phyloP scores from a whole-genome alignment of 2,888 invertebrate species.

The Julus scandinavius region DNA sequence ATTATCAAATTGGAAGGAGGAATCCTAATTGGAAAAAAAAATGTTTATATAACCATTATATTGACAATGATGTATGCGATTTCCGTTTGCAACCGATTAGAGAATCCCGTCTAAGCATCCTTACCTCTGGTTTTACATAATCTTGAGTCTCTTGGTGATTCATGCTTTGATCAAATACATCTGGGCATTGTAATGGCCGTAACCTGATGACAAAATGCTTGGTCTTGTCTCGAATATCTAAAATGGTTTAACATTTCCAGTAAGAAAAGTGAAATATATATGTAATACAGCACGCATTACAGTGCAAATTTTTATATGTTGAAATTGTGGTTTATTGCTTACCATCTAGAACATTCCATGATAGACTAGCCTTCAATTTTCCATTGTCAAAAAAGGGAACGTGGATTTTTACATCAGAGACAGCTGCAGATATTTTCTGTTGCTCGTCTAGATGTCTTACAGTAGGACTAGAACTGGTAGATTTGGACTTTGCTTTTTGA shows the following conservation, averaged over 20 bases:
- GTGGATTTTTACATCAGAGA: constrained; percentile 20
- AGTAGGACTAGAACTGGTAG: constrained; percentile 24
- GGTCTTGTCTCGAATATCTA: constrained; percentile 41
- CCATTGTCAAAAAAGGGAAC: constrained; percentile 41
- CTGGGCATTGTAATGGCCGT: constrained; percentile 32
- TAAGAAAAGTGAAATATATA: not conserved
- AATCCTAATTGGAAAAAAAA: constrained; percentile 15
- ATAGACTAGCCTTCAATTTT: not conserved
- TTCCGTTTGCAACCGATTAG: too few species aligned
- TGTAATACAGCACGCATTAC: not conserved
- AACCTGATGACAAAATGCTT: constrained; percentile 40
- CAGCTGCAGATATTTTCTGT: not conserved
- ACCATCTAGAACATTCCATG: constrained; percentile 30
- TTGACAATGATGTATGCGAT: too few species aligned
- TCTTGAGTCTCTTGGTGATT: constrained; percentile 36
- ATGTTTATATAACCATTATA: too few species aligned
- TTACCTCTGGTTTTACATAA: constrained; percentile 47
- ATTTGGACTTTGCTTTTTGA: not conserved
- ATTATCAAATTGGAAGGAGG: not conserved
- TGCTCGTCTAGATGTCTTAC: not conserved
- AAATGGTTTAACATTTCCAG: not conserved
- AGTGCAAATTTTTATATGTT: not conserved
- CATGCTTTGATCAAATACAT: constrained; percentile 49
- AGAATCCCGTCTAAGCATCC: not conserved
- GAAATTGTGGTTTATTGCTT: not conserved